phyloP scores from a whole-genome alignment of 2,797 vertebrate genomes.

The Hylomyscus alleni region DNA sequence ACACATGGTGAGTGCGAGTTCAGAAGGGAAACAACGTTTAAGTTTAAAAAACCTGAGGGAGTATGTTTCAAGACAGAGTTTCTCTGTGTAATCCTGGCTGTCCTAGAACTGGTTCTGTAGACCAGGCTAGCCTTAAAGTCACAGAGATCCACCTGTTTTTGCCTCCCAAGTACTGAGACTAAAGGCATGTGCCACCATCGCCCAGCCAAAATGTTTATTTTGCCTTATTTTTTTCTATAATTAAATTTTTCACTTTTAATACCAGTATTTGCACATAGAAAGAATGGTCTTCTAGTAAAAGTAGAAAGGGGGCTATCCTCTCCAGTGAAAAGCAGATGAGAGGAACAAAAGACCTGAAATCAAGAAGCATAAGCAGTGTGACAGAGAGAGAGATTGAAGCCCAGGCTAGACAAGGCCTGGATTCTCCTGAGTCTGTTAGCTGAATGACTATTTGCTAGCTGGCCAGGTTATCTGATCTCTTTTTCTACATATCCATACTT shows the following conservation, averaged over 20 bases:
- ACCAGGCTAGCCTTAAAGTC: not conserved
- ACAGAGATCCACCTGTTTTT: not conserved
- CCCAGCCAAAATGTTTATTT: not conserved
- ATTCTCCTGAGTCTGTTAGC: not conserved
- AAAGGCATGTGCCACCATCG: not conserved
- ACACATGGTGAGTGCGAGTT: not conserved
- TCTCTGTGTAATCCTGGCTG: not conserved
- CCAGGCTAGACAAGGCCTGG: too few species aligned
- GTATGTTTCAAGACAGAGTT: not conserved
- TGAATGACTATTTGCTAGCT: not conserved
- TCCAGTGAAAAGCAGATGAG: not conserved
- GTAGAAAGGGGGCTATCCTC: not conserved
- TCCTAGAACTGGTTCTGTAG: not conserved
- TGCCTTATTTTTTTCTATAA: not conserved
- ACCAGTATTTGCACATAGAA: not conserved
- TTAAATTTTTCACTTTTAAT: conserved; percentile 6
- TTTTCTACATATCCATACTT: conserved; percentile 4
- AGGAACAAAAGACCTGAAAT: not conserved
- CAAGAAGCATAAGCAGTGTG: not conserved
- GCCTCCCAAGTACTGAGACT: not conserved
- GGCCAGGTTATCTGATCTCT: not conserved
- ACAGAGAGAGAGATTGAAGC: not conserved
- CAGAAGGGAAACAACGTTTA: not conserved
- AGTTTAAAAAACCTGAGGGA: not conserved
- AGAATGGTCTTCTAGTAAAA: not conserved